Conservation (phyloP, 2,797 vertebrate genomes). For the Myotis findleyi region DNA sequence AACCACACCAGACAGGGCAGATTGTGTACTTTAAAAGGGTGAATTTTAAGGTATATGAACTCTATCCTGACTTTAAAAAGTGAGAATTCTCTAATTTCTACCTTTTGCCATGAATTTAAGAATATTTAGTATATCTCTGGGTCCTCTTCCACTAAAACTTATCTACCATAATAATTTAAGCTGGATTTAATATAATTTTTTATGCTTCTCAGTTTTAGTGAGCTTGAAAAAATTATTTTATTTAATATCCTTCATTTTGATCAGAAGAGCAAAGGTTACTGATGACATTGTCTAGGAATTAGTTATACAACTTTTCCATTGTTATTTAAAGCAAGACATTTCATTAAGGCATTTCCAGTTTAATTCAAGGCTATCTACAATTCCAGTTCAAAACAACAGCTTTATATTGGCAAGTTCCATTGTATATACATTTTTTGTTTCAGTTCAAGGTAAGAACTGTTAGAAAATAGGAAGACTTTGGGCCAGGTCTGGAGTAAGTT, state of each 20-base stretch:
- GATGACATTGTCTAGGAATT: constrained; percentile 24
- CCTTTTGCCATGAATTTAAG: neutral
- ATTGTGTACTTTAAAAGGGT: neutral
- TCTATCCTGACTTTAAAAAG: neutral
- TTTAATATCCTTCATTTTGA: constrained; percentile 4
- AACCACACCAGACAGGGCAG: no score
- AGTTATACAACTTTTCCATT: neutral
- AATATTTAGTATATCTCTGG: neutral
- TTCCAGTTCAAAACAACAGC: constrained; percentile 53
- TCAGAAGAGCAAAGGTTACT: constrained; percentile 28
- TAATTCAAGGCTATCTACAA: constrained; percentile 12
- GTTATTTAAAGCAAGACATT: constrained; percentile 11
- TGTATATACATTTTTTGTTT: neutral
- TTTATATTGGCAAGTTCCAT: neutral
- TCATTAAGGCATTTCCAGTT: neutral
- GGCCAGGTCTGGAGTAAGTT: constrained; percentile 3
- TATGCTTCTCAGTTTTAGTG: neutral
- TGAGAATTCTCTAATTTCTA: constrained; percentile 15
- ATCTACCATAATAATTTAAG: neutral
- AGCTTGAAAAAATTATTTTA: neutral
- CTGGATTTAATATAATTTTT: constrained; percentile 12
- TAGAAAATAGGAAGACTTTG: constrained; percentile 54
- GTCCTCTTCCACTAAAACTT: neutral
- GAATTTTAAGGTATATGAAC: neutral
- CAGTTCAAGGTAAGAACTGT: constrained; percentile 26